Evolutionary conservation across 23 tunicate species (phyloP), one percentile per base, ranked within the genome.

Genomic region (Trididemnum clinides): DNA sequence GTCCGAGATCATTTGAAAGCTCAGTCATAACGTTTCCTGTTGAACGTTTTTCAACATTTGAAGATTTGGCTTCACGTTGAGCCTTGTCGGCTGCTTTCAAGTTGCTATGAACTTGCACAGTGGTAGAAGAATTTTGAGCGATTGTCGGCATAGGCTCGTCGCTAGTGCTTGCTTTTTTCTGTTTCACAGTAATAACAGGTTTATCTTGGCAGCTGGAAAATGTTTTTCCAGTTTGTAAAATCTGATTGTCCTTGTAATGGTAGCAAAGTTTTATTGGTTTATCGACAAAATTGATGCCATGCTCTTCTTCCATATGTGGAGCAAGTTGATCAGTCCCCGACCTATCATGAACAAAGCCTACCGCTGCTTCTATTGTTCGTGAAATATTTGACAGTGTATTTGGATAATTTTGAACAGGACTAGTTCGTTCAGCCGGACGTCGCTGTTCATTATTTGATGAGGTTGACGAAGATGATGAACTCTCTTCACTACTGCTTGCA

Each of bases 401-500:
- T 3, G n/a, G 7, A 6, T 30, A 32, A 37, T 66, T 32, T 36
- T 66, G 75, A 3, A 66, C 54, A 36, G 80, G 80, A 23, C 80
- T 73, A 69, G 38, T 4, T 27, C 38, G 75, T 20, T 69, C 75
- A 7, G 26, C 75, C 7, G 80, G 38, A 25, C 80, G 57, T 7
- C 7, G 6, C 37, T 51, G 39, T 12, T 36, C 51, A 51, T 51
- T 78, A 23, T 78, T 78, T 57, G 88, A 73, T 1, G 87, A 84
- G 5, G 90, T 64, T 28, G 84, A 77, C 10, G 90, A 78, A 0
- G 81, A 27, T n/a, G 84, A 77, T 0, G 66, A 29, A 20, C 78
- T 51, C 6, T 86, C 90, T 39, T 78, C 84, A 27, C 90, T 78
- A 69, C 90, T 86, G 35, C 89, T 85, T 1, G 90, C 84, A 5